Evolutionary conservation across 1,140 invertebrate genomes (phyloP).

Genomic region (Chlorops oryzae): DNA sequence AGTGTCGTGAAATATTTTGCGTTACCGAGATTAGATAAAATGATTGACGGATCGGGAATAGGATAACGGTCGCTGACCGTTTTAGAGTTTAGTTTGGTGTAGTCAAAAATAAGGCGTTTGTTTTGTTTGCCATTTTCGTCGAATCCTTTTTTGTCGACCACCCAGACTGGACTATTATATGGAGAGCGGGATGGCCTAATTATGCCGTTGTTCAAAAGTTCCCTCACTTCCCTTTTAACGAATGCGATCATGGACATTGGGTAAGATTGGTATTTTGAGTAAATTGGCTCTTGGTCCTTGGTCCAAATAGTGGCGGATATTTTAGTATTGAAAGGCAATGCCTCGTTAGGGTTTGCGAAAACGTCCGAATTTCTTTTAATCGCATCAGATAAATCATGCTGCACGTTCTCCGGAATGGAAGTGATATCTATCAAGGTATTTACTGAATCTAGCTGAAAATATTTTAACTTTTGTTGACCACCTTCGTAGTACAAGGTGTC

Average conservation of each 20-base stretch:
- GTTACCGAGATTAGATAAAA: conserved; percentile 18
- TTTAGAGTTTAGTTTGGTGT: conserved; percentile 35
- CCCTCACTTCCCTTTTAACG: conserved; percentile 19
- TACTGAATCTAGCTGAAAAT: no score
- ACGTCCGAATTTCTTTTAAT: conserved; percentile 4
- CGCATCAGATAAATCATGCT: no score
- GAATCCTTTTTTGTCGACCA: conserved; percentile 24
- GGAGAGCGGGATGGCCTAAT: conserved; percentile 19
- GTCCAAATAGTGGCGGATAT: conserved; percentile 17
- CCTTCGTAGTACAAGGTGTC: no score
- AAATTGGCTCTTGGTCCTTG: conserved; percentile 16
- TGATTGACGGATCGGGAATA: conserved; percentile 48
- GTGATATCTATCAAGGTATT: no score
- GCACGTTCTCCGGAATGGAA: no score
- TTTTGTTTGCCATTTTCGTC: conserved; percentile 22
- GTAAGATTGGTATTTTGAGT: conserved; percentile 20
- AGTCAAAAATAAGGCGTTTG: conserved; percentile 40
- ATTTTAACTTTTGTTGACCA: no score
- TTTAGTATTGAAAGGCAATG: conserved; percentile 17
- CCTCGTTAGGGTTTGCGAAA: conserved; percentile 11
- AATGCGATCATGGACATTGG: conserved; percentile 18
- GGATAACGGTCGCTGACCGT: conserved; percentile 47
- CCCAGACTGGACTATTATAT: conserved; percentile 25
- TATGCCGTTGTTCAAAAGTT: conserved; percentile 19
- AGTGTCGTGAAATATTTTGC: conserved; percentile 16